Evolutionary conservation across 1,140 invertebrate genomes (phyloP), one percentile per base, ranked within the genome.

Genomic region (Drosophila baimaii): DNA sequence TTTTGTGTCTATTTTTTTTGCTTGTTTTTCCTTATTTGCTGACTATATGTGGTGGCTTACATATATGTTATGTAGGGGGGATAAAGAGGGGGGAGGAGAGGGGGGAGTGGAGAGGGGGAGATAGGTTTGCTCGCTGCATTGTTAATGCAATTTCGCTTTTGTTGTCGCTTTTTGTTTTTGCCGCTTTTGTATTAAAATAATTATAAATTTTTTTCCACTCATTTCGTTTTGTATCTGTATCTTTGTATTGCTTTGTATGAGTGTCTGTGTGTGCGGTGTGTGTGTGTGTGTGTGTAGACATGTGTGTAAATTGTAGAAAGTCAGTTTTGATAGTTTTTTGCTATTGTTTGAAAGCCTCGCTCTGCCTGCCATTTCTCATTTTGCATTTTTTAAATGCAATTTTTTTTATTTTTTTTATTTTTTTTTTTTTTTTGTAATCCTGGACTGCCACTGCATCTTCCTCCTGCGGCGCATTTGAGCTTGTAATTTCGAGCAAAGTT

Each of bases 321-420:
- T 88, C 82, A 88, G 83, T 86, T 86, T 82, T 86, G 76, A 86
- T 86, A 86, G 75, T 88, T 86, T 81, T 88, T 79, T 85, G 74
- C 64, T 63, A 78, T 86, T 88, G 69, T 85, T 77, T 61, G 31
- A 77, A 69, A 77, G 72, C 72, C 59, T 29, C 47, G 27, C 47
- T 56, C 52, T 52, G 46, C 46, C 54, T 47, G 46, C 55, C 54
- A 58, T 78, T 71, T 71, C 52, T 55, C 58, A 63, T 75, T 75
- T 61, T 39, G 35, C 41, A 47, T 71, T 49, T 61, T 70, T 70
- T 39, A 56, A 54, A 52, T 52, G 49, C 17, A 21, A 31, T 71
- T 47, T 59, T 69, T 54, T 35, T 31, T 56, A 52, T 21, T 27
- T 13, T 9, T 56, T 52, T 21, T 27, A 8, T 13, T 62, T 55